Percentiles rank a stretch among this genome's conserved stretches.
Conservation (phyloP, 2,113 vertebrate species). For the Eubucco bourcierii region DNA sequence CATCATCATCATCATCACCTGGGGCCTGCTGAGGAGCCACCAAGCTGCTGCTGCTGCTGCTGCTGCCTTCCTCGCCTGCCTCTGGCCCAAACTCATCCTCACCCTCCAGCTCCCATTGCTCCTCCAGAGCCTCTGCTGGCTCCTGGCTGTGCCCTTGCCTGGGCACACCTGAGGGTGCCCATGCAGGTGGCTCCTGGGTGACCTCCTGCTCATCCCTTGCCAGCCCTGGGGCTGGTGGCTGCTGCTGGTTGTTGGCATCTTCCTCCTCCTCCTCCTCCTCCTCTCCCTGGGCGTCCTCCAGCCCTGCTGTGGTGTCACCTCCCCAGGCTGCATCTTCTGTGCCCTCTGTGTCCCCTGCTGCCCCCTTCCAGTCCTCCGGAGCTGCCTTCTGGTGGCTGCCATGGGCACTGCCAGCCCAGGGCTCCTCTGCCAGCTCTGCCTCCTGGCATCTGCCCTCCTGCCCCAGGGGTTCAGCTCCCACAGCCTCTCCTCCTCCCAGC, state of each 20-base stretch:
- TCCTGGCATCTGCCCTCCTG: background rate
- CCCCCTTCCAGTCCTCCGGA: background rate
- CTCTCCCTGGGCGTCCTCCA: background rate
- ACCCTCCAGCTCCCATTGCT: background rate
- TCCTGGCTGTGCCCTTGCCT: background rate
- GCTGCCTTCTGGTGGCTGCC: background rate
- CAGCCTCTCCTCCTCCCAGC: background rate
- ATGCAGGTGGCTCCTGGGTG: rapidly evolving
- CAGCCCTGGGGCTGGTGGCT: rapidly evolving
- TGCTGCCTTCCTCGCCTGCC: rapidly evolving
- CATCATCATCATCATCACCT: background rate
- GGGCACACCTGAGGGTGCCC: rapidly evolving
- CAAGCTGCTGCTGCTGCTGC: background rate
- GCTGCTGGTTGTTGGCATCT: background rate
- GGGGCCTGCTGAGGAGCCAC: background rate
- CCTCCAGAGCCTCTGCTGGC: rapidly evolving
- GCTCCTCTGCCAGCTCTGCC: background rate
- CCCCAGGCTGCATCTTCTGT: background rate
- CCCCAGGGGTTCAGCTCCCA: background rate
- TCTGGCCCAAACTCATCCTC: background rate
- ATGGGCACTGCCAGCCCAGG: rapidly evolving
- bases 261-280: background rate
- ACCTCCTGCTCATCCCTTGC: background rate
- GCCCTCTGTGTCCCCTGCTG: background rate
- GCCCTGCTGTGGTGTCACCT: background rate